Evolutionary conservation across 2,888 invertebrate genomes (phyloP), one percentile per base, ranked within the genome.

Genomic region (Molorchus minor): DNA sequence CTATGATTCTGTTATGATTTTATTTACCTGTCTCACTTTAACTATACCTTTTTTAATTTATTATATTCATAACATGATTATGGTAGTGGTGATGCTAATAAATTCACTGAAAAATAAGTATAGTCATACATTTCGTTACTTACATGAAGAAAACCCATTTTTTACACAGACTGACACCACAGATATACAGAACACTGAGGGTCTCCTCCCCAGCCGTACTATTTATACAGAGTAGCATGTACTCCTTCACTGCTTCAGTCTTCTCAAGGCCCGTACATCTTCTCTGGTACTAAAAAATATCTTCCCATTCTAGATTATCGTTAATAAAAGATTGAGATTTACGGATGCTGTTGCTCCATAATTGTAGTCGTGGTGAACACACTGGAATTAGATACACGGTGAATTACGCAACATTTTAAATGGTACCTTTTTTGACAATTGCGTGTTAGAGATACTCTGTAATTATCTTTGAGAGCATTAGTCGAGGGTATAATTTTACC

Each of bases 161-260:
- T 38, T 49, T 44, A 15, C 33, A 38, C 33, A 41, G 58, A 57
- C 61, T 55, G 54, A 60, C 63, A 56, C 59, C 40, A 60, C 46
- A 55, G 35, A 41, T 16, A 25, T 36, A 47, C 30, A 33, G 35
- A 40, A 40, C 51, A 68, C 65, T 65, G 64, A 58, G 58, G 56
- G 44, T 56, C 25, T 57, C 56, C 62, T 62, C 68, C 65, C 64
- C 53, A 55, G 54, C 15, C 21, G 15, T 40, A 10, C 62, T 71
- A 69, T 71, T 67, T 71, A 71, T 71, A 71, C 41, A 59, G 60
- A 63, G 62, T 61, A 58, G 53, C n/a, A 44, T 45, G 45, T 61
- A 65, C 59, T 70, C 68, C 64, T 68, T 67, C 67, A 67, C 65
- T 53, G 47, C 45, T 57, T 40, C 33, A 54, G 38, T 57, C 46